Conservation (phyloP, 1,140 invertebrate species). For the Microplitis demolitor region DNA sequence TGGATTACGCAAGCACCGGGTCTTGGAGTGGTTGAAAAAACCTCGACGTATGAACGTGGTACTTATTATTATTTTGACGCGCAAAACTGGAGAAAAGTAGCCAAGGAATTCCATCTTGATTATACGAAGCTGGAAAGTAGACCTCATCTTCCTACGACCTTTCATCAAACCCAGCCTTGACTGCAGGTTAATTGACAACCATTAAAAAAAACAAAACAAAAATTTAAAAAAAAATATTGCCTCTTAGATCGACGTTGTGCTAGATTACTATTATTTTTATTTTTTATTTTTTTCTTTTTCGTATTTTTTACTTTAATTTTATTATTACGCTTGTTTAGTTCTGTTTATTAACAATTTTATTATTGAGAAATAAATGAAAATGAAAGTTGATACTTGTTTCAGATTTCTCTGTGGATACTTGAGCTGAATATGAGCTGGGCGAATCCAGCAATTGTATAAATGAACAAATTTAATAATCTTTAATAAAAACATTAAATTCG, state of each 20-base stretch:
- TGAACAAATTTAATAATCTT: conserved; percentile 65
- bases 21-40: conserved; percentile 90
- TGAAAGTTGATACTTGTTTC: conserved; percentile 36
- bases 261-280: conserved; percentile 18
- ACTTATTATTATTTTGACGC: conserved; percentile 99
- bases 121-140: conserved; percentile 96
- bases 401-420: conserved; percentile 57
- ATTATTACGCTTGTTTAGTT: too few relatives aligned
- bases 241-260: neutral
- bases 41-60: conserved; percentile 92
- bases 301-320: too few relatives aligned
- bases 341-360: neutral
- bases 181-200: conserved; percentile 49
- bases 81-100: conserved; percentile 93
- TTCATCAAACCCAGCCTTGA: conserved; percentile 61
- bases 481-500: conserved; percentile 62
- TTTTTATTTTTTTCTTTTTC: neutral
- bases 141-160: conserved; percentile 65
- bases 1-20: conserved; percentile 98
- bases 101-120: conserved; percentile 96
- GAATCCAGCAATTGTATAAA: conserved; percentile 62
- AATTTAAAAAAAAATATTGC: neutral
- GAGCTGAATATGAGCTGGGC: conserved; percentile 56
- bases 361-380: neutral
- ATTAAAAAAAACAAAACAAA: conserved; percentile 10